Evolutionary conservation across 1,140 invertebrate genomes (phyloP), one percentile per base, ranked within the genome.

Genomic region (Uloborus diversus): DNA sequence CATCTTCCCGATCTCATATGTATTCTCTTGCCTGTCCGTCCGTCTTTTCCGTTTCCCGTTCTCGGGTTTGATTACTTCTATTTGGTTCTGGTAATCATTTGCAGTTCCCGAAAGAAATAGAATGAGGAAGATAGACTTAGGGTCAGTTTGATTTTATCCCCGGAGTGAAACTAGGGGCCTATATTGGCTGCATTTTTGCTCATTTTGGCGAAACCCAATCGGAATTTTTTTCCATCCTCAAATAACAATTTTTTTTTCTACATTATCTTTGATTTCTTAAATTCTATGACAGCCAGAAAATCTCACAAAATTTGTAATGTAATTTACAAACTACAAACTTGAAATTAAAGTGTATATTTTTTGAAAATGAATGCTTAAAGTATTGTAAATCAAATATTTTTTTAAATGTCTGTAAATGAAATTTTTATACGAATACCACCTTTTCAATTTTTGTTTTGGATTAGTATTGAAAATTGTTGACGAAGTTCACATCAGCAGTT

Each of bases 41-140:
- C 62, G 33, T 42, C 33, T 17, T 20, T 53, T 35, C 53, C 25
- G n/a, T 4, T 33, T 61, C 49, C 57, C 32, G 69, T 59, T 73
- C 25, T 42, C 14, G 7, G 71, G 56, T 75, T 75, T 75, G 71
- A 75, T 75, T 75, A 75, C 71, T 75, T 75, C 71, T 49, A 75
- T 75, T 75, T 75, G 71, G 71, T 75, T 53, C 71, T 64, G 71
- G 71, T 75, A 75, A 75, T 75, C 71, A 75, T 75, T 75, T 75
- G 71, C 71, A 71, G 69, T 59, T 53, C 71, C 57, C 33, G 57
- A 49, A 75, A 62, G 71, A 64, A 75, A 75, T 75, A 75, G 71
- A 75, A 64, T 75, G 57, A 64, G 71, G 30, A 49, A 73, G 69
- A 73, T 61, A 49, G 70, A 59, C 71, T 75, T 75, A 75, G 71